A percentile compares a stretch with the other conserved stretches of the same genome.
Evolutionary conservation across 1,140 invertebrate species (phyloP).

Genomic region (Plectrocnemia conspersa): DNA sequence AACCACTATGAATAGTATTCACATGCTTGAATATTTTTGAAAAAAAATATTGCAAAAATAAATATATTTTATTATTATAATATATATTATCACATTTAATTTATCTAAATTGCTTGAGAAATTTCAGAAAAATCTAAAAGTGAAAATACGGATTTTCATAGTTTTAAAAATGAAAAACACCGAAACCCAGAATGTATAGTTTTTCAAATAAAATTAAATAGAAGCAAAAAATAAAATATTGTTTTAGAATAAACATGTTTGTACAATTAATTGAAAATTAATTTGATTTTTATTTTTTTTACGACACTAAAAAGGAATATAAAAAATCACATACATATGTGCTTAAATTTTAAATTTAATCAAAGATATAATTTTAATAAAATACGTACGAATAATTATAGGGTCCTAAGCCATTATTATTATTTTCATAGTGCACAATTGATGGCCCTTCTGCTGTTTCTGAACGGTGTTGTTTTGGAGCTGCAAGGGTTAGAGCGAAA

Average conservation of each 20-base stretch:
- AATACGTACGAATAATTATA: constrained; percentile 23
- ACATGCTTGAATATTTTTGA: neutral
- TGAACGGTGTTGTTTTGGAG: neutral
- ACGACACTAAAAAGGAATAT: neutral
- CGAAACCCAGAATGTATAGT: too few species aligned
- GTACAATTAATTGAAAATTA: neutral
- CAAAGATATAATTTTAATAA: too few species aligned
- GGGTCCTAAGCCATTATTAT: constrained; percentile 19
- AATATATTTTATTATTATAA: neutral
- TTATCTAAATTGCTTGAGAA: neutral
- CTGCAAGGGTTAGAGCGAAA: constrained; percentile 1
- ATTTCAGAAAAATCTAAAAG: too few species aligned
- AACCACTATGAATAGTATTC: neutral
- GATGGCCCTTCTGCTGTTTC: neutral
- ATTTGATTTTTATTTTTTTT: neutral
- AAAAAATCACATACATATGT: neutral
- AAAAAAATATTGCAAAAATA: neutral
- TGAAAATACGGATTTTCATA: too few species aligned
- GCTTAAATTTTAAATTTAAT: constrained; percentile 3
- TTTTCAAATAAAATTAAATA: too few species aligned
- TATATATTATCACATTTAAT: neutral
- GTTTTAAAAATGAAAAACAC: too few species aligned
- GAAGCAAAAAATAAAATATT: too few species aligned
- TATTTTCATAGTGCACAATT: constrained; percentile 6
- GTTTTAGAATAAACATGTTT: neutral